Evolutionary conservation across 2,888 invertebrate species (phyloP), one percentile per base, ranked within the genome.

Genomic region (Taenaris catops): DNA sequence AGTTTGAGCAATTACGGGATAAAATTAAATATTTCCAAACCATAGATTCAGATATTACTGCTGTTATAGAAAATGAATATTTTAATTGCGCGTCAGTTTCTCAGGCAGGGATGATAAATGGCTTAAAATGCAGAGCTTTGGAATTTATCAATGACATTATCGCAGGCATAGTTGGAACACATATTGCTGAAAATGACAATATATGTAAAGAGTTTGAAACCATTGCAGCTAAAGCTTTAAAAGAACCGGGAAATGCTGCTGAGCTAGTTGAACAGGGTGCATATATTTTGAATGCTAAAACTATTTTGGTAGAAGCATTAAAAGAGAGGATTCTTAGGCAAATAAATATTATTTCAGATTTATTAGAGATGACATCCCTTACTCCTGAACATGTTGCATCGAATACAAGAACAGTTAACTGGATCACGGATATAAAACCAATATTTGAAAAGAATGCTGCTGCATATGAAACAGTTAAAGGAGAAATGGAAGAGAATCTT

Each of bases 401-500:
- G 1, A 96, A 96, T 60, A 91, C 93, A n/a, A 88, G 80, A 23
- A 95, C 96, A 0, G 91, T 97, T 0, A 92, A 92, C 49, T 97
- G 97, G 96, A 76, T 96, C 1, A 89, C 89, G 42, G 88, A 92
- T 18, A 96, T 97, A 28, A 92, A 92, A 56, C 92, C 93, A 0
- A 90, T 96, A 36, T 93, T 97, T 57, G 94, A 96, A 16, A 89
- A 89, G 52, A 96, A 95, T 66, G 93, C 94, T 27, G 89, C 90
- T 4, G 86, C 92, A 51, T 94, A 93, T 62, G 97, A 97, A 76
- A 88, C 92, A 8, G 91, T 91, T 37, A 96, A 96, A 76, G 92
- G 90, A 46, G 91, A 94, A 49, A 93, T 96, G 69, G 97, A 98
- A 78, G 96, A 96, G 57, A 87, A 89, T 43, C 72, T 97, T 35